Conservation (phyloP, 2,113 vertebrate genomes). For the Stercorarius parasiticus region DNA sequence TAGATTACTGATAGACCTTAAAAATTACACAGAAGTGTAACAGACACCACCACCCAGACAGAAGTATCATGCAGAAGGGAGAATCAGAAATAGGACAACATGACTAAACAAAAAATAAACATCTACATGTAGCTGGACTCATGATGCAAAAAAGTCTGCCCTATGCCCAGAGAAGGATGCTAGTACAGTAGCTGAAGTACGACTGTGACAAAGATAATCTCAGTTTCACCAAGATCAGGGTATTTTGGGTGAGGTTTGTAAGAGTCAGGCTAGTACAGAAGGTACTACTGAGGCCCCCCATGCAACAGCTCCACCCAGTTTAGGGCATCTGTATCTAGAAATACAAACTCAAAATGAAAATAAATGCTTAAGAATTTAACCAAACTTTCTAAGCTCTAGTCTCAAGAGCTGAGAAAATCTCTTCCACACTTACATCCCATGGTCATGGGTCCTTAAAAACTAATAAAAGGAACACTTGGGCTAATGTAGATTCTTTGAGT, state of each 20-base stretch:
- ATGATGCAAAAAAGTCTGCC: fast-evolving
- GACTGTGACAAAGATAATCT: neutral
- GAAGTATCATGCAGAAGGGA: neutral
- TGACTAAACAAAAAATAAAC: neutral
- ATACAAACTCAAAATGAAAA: neutral
- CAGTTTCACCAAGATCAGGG: neutral
- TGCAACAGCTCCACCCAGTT: neutral
- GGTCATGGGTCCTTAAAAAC: neutral
- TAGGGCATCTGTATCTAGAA: neutral
- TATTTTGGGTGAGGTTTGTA: neutral
- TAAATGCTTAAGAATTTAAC: neutral
- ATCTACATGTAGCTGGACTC: neutral
- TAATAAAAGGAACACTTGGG: neutral
- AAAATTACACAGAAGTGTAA: neutral
- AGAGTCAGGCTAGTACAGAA: neutral
- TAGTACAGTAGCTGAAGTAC: neutral
- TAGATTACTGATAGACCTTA: neutral
- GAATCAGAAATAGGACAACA: neutral
- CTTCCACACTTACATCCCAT: neutral
- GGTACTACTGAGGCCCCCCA: neutral
- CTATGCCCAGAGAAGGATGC: neutral
- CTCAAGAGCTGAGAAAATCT: neutral
- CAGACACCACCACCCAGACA: neutral
- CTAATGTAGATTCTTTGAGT: neutral
- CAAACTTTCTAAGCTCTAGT: neutral